Evolutionary conservation across 1,140 invertebrate genomes (phyloP).

Genomic region (Acromyrmex heyeri): DNA sequence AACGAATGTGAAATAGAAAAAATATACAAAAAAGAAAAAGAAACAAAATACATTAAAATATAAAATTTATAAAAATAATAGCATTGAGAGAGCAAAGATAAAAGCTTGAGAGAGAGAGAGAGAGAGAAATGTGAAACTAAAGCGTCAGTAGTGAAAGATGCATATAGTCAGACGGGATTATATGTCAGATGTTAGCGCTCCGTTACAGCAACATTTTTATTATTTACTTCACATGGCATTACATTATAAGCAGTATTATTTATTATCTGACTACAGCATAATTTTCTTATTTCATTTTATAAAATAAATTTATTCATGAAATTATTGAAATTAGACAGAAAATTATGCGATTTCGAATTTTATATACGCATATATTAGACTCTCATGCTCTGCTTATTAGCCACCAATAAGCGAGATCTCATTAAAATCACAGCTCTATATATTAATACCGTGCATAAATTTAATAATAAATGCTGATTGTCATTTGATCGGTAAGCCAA

Average conservation of each 20-base stretch:
- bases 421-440: not conserved
- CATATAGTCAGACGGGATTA: not conserved
- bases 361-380: not conserved
- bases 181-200: not conserved
- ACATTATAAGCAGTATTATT: not conserved
- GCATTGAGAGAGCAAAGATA: too few species aligned
- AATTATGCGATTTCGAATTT: not conserved
- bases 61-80: too few species aligned
- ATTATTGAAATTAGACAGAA: not conserved
- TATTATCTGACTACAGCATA: not conserved
- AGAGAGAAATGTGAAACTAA: not conserved
- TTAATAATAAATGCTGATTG: constrained; percentile 40
- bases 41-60: too few species aligned
- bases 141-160: constrained; percentile 1
- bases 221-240: not conserved
- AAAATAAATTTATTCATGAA: not conserved
- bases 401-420: not conserved
- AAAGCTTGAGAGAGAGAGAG: not conserved
- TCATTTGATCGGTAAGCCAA: constrained; percentile 23
- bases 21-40: too few species aligned
- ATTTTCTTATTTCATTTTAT: not conserved
- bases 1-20: too few species aligned
- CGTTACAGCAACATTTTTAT: not conserved
- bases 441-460: constrained; percentile 27
- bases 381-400: constrained; percentile 20